Base-by-base conservation (phyloP, 1,140 invertebrate genomes). In the Dinoponera quadriceps region DNA sequence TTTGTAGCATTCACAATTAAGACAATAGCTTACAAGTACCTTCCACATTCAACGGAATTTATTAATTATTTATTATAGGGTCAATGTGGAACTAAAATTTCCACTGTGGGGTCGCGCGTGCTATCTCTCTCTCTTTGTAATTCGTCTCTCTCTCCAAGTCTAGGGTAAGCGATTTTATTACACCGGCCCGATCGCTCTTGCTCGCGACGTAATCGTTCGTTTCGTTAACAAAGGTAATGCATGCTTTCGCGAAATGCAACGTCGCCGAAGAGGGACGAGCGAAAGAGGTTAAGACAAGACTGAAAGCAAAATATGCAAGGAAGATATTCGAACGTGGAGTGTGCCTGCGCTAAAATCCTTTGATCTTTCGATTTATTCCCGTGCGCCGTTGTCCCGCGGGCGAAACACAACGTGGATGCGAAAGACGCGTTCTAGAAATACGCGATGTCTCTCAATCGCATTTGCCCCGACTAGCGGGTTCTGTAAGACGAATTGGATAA, bases 281-380 rank as follows among this genome's bases (percentile, higher is more conserved):
- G 5, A 16, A 22, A 55, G 18, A 22, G 29, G 7, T 9, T 11
- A 44, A 18, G 20, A 16, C 20, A 9, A 5, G 11, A 38, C 5
- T 14, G 18, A 44, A 33, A 68, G 22, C 33, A 51, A 71, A 48
- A 29, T 27, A 80, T 57, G 65, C 51, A 69, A 71, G 33, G n/a
- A 51, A 22, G 22, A 16, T 16, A 14, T 44, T 11, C 48, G 49
- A 20, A 27, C 14, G 14, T 11, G 27, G 25, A n/a, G n/a, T 7
- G 38, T 27, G 18, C 54, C 1, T 20, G 54, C n/a, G 20, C 18
- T 33, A 59, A 3, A 44, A 29, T n/a, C 20, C 54, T 80, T 57
- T 80, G 75, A 80, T 71, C 75, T 80, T n/a, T 22, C 65, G 14
- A 59, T 14, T 69, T 55, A 57, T 69, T 44, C 4, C 57, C 75